Base-by-base conservation (phyloP, 2,797 vertebrate genomes). In the Protosalanx chinensis region DNA sequence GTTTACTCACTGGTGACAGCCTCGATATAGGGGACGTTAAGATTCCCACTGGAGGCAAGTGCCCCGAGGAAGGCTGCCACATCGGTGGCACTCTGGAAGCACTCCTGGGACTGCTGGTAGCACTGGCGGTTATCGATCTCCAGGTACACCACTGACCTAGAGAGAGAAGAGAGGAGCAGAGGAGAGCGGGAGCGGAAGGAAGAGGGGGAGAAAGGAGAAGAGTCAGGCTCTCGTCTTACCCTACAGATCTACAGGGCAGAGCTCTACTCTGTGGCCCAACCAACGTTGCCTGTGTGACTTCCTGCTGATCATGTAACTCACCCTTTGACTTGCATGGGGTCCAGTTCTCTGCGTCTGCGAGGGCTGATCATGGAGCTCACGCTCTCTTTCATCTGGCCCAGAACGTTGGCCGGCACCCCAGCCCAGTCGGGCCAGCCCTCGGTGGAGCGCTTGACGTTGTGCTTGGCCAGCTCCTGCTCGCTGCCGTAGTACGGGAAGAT, bases 101-200 rank as follows among this genome's bases (percentile, higher is more conserved):
- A 99, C 75, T 98, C 97, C 0, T 92, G 90, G 0, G 95, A 97
- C 0, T 96, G 93, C 84, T 97, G 96, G 82, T 96, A 93, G 53
- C 98, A 99, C 77, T 99, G 97, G 2, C 98, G 95, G 87, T 99
- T 99, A 89, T 99, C 98, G 0, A 99, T 98, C 88, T 99, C 97
- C 88, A 99, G 86, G 83, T 97, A 96, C 32, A 99, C 96, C 1
- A 99, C 46, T 87, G 91, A 65, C 18, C 61, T 61, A 23, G 18
- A 58, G 23, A 32, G 5, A 27, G 69, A 20, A 74, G 20, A 80
- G 65, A 1, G 27, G 3, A 13, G 72, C 62, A 37, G 32, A 37
- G 33, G 62, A 35, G 6, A 41, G 20, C 35, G 35, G 35, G 35
- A 35, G 6, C 5, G 35, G 35, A 37, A 7, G 37, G 37, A 41